Base-by-base conservation (phyloP, 1,140 invertebrate genomes). In the Calosoma granatense region DNA sequence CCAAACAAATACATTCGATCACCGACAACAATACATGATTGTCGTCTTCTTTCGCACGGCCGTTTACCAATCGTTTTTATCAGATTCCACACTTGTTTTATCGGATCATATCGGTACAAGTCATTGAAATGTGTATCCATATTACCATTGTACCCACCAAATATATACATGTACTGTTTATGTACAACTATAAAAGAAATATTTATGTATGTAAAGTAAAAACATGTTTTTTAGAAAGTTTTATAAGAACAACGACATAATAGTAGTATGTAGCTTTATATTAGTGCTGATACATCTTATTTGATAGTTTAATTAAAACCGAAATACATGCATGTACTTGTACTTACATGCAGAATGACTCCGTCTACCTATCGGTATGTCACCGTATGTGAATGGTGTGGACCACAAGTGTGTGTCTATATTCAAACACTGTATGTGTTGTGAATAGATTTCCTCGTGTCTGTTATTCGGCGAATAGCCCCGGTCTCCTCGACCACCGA, bases 341-440 rank as follows among this genome's bases (percentile, higher is more conserved):
- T 36, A 75, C 82, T 80, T 76, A 91, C 88, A 92, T 61, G 90
- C 86, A 61, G 91, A 92, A 76, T 94, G 92, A 69, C 89, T 92
- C 23, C 92, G 75, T 60, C 92, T 73, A 47, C 90, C 90, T 56
- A 78, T 72, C 2, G 90, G 81, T 61, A 78, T 73, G 20, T 76
- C 72, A 14, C 83, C 83, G 12, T 67, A 72, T 4, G 78, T 75
- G 6, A 72, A 65, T 36, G 83, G 76, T n/a, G 74, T 72, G 20
- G 78, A 68, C 91, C 92, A 94, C 43, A 73, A 78, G 51, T 80
- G 77, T 14, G 78, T 81, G 43, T 72, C 67, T 47, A 88, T 81
- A 70, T 94, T 85, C 57, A 94, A 79, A 67, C 83, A 87, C 64
- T 84, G 81, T 17, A 95, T 77, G 62, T 83, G 77, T 57, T 88